phyloP scores from a whole-genome alignment of 2,113 vertebrate genomes.

The Nycticebus coucang region DNA sequence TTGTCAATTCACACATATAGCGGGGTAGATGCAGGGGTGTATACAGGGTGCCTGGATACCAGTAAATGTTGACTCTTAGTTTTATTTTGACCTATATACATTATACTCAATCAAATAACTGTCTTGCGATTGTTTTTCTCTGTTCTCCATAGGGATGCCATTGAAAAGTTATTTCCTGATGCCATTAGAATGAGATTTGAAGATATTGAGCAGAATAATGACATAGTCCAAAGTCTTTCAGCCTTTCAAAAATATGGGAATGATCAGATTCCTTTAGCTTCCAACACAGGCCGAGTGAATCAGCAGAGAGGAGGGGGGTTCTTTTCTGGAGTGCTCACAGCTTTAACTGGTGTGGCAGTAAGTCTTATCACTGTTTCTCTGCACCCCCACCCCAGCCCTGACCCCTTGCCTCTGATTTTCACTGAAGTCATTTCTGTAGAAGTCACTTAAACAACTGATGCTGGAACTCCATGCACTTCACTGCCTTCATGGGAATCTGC shows the following conservation, averaged over 20 bases:
- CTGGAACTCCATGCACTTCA: neutral
- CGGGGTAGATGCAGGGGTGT: too few species aligned
- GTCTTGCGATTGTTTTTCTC: conserved; percentile 40
- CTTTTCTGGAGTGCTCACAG: conserved; percentile 93
- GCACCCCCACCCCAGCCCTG: rapidly evolving
- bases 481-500: neutral
- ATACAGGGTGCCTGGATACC: neutral
- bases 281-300: conserved; percentile 77
- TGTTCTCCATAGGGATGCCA: conserved; percentile 89
- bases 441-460: neutral
- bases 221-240: conserved; percentile 87
- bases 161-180: conserved; percentile 93
- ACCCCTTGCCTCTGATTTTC: neutral
- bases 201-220: conserved; percentile 89
- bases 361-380: conserved; percentile 77
- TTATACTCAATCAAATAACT: conserved; percentile 17
- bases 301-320: conserved; percentile 90
- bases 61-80: neutral
- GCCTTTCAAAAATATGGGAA: conserved; percentile 93
- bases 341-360: conserved; percentile 93
- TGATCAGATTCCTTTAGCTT: conserved; percentile 83
- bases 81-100: neutral
- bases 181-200: conserved; percentile 87
- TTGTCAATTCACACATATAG: neutral
- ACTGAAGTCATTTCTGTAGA: neutral